Base-by-base conservation (phyloP, 2,888 invertebrate genomes). In the Blera fallax region DNA sequence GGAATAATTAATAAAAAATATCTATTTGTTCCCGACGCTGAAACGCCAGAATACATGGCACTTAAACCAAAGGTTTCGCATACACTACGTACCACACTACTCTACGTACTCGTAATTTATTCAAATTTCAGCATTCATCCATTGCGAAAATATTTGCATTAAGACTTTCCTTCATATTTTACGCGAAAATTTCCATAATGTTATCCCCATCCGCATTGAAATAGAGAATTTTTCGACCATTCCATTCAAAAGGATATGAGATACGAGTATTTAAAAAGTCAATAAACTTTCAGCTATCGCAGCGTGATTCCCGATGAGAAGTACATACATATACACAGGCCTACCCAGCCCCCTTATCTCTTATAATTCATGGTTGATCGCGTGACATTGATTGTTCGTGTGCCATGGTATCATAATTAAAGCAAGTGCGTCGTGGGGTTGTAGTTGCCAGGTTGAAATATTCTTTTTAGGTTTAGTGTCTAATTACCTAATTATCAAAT, bases 321-420 rank as follows among this genome's bases (percentile, higher is more conserved):
- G 45, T 27, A 27, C 27, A 62, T 27, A 62, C 40, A n/a, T 16
- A 45, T n/a, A 45, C 45, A 18, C 5, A 24, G n/a, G n/a, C 50
- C 4, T 6, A n/a, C 6, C 1, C 2, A 27, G 27, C 4, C 50
- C 27, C n/a, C 5, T 52, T 54, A 54, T 11, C 18, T 27, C 7
- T 64, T 4, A 48, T 5, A 64, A 21, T 48, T 45, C 18, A 65
- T 21, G 34, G 34, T 34, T 11, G 45, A 32, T 32, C 18, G 32
- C 48, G 48, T 48, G 64, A 48, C 64, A 48, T 34, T 48, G 48
- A 65, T 65, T 65, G 21, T 45, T 48, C n/a, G 34, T 34, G 16
- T 48, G 45, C 7, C 16, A 64, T 45, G 43, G 29, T 7, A 18
- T n/a, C 45, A 16, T 29, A 48, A 18, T 65, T 50, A n/a, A n/a